Conservation (phyloP, 2,113 vertebrate species). For the Scomber japonicus region DNA sequence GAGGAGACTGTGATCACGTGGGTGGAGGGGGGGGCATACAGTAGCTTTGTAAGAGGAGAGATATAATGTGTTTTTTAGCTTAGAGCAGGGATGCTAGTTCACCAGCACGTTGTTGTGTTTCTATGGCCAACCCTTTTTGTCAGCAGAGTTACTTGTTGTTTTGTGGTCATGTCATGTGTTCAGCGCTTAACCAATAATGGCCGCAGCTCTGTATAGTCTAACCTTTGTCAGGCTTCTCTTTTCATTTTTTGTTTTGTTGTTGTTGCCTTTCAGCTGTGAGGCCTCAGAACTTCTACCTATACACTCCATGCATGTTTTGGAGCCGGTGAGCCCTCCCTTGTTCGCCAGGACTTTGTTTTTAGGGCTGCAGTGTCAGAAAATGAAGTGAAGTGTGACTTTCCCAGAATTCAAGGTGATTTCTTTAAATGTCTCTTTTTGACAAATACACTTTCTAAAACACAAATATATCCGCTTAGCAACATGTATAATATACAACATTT, state of each 20-base stretch:
- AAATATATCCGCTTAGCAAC: too few relatives aligned
- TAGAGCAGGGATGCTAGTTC: not conserved
- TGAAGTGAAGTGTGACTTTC: too few relatives aligned
- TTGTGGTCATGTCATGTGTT: slow-evolving; percentile 36
- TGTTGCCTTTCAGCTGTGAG: slow-evolving; percentile 48
- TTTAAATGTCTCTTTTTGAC: too few relatives aligned
- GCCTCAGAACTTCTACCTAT: slow-evolving; percentile 42
- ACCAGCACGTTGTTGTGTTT: slow-evolving; percentile 15
- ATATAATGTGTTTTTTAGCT: not conserved
- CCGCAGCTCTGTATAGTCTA: not conserved
- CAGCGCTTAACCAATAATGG: slow-evolving; percentile 18
- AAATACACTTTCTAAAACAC: too few relatives aligned
- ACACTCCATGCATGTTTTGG: slow-evolving; percentile 26
- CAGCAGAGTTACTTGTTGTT: slow-evolving; percentile 16
- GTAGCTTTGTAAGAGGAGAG: slow-evolving; percentile 6
- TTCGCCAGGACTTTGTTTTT: slow-evolving; percentile 21
- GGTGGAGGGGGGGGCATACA: not conserved
- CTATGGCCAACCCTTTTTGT: slow-evolving; percentile 35
- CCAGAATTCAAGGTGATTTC: too few relatives aligned
- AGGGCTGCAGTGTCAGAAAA: too few relatives aligned
- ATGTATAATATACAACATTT: too few relatives aligned
- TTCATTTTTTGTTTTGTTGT: slow-evolving; percentile 19
- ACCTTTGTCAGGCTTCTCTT: slow-evolving; percentile 51
- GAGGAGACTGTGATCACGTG: not conserved
- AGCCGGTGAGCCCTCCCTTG: slow-evolving; percentile 12